Conservation (phyloP, 2,113 vertebrate genomes). For the Trematocara marginatum region DNA sequence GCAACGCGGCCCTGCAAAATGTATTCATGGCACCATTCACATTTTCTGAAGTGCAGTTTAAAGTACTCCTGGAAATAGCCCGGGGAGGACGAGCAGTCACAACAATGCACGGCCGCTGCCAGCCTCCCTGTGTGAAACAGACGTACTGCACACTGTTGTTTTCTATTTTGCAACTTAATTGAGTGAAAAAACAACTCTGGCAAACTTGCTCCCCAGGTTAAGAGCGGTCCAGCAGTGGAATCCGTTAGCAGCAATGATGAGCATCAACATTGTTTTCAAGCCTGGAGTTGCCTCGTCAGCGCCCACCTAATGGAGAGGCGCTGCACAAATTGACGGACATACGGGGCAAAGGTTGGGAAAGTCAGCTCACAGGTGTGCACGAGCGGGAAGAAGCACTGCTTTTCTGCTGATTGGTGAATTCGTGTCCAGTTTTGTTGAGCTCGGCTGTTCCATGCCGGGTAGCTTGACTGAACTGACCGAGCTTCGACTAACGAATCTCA, state of each 20-base stretch:
- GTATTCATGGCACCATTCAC: constrained; percentile 28
- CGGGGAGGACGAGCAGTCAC: constrained; percentile 30
- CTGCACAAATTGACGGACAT: constrained; percentile 26
- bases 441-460: background rate
- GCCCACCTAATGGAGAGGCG: constrained; percentile 34
- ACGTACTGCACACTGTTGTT: constrained; percentile 13
- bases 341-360: constrained; percentile 8
- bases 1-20: constrained; percentile 4
- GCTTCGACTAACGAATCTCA: constrained; percentile 4
- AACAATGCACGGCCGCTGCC: constrained; percentile 29
- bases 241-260: constrained; percentile 20
- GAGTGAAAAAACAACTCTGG: constrained; percentile 30
- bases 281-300: constrained; percentile 23
- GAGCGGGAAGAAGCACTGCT: background rate
- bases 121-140: background rate
- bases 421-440: constrained; percentile 25
- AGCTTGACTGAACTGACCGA: background rate
- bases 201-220: constrained; percentile 4
- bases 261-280: background rate
- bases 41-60: constrained; percentile 15
- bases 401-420: constrained; percentile 44
- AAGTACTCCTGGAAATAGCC: constrained; percentile 53
- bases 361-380: background rate
- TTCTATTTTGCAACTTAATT: constrained; percentile 21
- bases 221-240: constrained; percentile 4